phyloP scores from a whole-genome alignment of 2,113 vertebrate genomes.

The Platanista minor region DNA sequence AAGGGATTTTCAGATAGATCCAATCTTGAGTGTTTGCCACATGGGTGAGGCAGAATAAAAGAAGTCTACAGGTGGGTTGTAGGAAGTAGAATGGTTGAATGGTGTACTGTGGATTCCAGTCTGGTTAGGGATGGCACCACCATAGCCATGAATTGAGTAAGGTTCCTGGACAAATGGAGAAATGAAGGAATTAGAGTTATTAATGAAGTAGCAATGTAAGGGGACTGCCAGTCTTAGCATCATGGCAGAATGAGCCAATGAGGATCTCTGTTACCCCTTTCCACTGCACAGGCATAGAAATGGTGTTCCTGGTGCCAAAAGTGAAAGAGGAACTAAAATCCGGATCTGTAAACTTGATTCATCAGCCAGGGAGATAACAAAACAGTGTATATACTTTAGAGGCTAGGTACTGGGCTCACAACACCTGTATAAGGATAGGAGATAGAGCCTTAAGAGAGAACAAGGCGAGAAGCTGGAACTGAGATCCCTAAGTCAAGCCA shows the following conservation, averaged over 20 bases:
- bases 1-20: background rate
- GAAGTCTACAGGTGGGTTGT: background rate
- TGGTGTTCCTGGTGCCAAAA: background rate
- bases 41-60: background rate
- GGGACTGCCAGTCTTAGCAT: background rate
- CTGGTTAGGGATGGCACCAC: background rate
- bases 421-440: background rate
- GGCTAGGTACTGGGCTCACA: background rate
- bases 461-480: background rate
- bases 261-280: background rate
- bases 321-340: background rate
- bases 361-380: background rate
- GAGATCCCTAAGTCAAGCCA: background rate
- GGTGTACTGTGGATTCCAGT: background rate
- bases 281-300: background rate
- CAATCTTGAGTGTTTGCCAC: background rate
- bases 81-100: background rate
- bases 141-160: background rate
- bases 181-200: background rate
- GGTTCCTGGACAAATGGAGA: background rate
- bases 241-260: background rate
- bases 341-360: background rate
- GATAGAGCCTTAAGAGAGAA: background rate
- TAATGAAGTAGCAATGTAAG: background rate
- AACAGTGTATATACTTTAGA: background rate